Conservation (phyloP, 2,113 vertebrate genomes). For the Corythornis vintsioides region DNA sequence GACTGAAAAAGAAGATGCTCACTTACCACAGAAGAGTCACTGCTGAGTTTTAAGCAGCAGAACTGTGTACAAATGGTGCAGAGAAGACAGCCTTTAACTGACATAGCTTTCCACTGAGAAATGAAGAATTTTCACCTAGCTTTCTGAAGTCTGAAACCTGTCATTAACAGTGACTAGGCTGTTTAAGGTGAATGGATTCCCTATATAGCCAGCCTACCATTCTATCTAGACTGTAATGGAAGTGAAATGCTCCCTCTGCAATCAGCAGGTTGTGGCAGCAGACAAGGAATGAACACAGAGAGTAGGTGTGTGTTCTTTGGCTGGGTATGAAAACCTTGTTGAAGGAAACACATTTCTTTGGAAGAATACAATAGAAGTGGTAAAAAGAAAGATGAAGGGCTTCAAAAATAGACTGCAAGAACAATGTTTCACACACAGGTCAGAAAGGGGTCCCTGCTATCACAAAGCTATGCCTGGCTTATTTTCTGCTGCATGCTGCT, state of each 20-base stretch:
- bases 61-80: not conserved
- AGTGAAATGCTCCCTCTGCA: not conserved
- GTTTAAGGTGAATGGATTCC: conserved; percentile 36
- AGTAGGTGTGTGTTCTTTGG: not conserved
- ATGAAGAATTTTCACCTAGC: conserved; percentile 18
- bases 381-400: not conserved
- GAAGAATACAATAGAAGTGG: not conserved
- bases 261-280: conserved; percentile 27
- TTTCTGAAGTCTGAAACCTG: not conserved
- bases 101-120: not conserved
- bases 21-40: not conserved
- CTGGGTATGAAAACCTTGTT: not conserved
- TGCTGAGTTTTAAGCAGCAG: conserved; percentile 26
- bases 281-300: not conserved
- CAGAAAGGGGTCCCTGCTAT: not conserved
- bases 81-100: not conserved
- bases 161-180: conserved; percentile 31
- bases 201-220: not conserved
- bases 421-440: not conserved
- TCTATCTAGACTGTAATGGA: conserved; percentile 40
- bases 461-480: not conserved
- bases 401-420: conserved; percentile 2
- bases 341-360: conserved; percentile 9
- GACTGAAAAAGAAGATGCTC: conserved; percentile 10
- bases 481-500: not conserved